Conservation (phyloP, 2,113 vertebrate genomes). For the Arvicanthis niloticus region DNA sequence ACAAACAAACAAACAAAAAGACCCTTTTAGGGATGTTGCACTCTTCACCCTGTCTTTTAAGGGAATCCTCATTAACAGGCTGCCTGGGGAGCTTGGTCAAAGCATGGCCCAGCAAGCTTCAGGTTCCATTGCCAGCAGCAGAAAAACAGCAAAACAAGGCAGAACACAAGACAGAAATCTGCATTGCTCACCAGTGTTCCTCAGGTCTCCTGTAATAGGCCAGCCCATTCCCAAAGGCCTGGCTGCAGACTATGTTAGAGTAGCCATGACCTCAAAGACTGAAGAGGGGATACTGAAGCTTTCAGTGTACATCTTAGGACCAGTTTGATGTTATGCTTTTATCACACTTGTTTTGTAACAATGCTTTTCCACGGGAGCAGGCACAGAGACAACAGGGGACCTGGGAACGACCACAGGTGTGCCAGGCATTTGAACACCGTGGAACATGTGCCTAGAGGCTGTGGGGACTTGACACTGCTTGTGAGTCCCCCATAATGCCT, state of each 20-base stretch:
- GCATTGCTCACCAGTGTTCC: rapidly evolving
- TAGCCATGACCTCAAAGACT: background rate
- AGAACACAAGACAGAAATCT: background rate
- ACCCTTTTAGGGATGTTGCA: background rate
- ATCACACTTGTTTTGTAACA: background rate
- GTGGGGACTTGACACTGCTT: background rate
- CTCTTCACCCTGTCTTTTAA: rapidly evolving
- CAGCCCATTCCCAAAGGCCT: background rate
- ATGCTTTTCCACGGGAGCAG: background rate
- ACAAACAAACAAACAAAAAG: background rate
- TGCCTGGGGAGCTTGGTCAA: too few relatives aligned
- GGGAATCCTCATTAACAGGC: background rate
- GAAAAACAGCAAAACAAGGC: too few relatives aligned
- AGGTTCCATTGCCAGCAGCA: background rate
- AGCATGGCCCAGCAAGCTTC: background rate
- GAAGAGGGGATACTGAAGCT: background rate
- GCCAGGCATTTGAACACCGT: background rate
- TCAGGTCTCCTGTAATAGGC: background rate
- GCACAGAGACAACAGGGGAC: too few relatives aligned
- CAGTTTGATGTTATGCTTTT: background rate
- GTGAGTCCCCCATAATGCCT: background rate
- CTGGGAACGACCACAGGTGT: background rate
- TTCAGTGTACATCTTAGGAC: background rate
- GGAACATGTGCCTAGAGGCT: rapidly evolving
- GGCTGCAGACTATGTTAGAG: background rate